Conservation (phyloP, 2,888 invertebrate genomes). For the Dione juno region DNA sequence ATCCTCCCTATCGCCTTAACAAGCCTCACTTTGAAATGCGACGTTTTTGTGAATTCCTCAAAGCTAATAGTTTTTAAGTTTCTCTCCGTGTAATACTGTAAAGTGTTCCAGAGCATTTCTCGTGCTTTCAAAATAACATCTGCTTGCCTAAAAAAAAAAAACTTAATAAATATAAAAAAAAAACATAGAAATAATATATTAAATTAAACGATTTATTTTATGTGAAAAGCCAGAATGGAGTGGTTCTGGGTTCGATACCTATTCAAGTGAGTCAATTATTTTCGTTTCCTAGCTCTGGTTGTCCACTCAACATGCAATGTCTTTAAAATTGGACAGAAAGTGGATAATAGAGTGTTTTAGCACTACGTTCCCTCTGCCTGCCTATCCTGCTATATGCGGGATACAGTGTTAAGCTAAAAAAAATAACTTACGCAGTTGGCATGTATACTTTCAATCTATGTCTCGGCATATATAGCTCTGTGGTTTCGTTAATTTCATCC, state of each 20-base stretch:
- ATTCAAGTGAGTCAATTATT: too few species aligned
- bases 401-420: too few species aligned
- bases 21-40: conserved; percentile 62
- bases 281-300: too few species aligned
- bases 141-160: conserved; percentile 74
- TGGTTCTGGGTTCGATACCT: too few species aligned
- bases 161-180: too few species aligned
- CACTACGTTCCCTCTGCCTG: background rate
- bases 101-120: conserved; percentile 75
- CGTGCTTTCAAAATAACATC: conserved; percentile 68
- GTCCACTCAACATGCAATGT: too few species aligned
- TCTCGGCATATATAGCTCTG: conserved; percentile 57
- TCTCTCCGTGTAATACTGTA: conserved; percentile 77
- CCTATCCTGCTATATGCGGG: too few species aligned
- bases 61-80: conserved; percentile 58
- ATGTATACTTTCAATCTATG: conserved; percentile 63
- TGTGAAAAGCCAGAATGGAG: too few species aligned
- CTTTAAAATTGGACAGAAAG: background rate
- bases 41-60: conserved; percentile 55
- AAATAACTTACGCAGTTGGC: conserved; percentile 57
- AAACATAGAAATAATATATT: too few species aligned
- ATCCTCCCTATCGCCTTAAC: conserved; percentile 65
- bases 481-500: conserved; percentile 50
- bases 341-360: background rate
- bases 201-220: too few species aligned